These are phyloP conservation scores for Plebejus melissa DNA, from an alignment of 2,888 invertebrate genomes.

Conservation along the genomic window DNA sequence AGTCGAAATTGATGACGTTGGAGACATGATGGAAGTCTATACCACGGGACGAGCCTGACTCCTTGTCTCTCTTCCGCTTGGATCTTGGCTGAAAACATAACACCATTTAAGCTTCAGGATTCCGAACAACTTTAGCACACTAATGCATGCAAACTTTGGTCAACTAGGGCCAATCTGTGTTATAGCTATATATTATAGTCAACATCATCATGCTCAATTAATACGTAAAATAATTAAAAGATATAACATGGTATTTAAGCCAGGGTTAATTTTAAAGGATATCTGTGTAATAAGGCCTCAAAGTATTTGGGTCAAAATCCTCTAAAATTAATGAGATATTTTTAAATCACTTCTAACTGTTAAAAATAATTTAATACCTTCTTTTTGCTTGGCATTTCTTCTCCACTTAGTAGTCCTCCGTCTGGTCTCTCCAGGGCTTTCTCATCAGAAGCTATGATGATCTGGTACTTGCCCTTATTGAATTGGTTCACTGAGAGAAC, in stretches of 20 bases:
- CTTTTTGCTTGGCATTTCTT: slow-evolving; percentile 62
- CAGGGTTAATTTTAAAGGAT: too few species aligned
- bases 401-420: slow-evolving; percentile 63
- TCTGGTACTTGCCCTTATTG: slow-evolving; percentile 94
- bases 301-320: too few species aligned
- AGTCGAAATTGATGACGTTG: slow-evolving; percentile 99
- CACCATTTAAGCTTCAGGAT: neutral
- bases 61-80: slow-evolving; percentile 88
- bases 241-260: too few species aligned
- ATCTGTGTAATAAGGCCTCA: too few species aligned
- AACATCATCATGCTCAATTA: too few species aligned
- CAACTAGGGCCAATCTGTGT: too few species aligned
- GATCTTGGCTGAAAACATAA: slow-evolving; percentile 53
- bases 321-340: too few species aligned
- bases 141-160: too few species aligned
- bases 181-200: too few species aligned
- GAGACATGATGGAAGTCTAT: slow-evolving; percentile 99
- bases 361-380: slow-evolving; percentile 44
- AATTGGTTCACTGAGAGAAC: slow-evolving; percentile 98
- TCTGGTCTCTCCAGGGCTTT: slow-evolving; percentile 87
- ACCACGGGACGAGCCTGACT: slow-evolving; percentile 97
- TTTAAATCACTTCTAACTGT: too few species aligned
- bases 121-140: too few species aligned
- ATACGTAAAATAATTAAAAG: too few species aligned
- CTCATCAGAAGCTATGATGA: slow-evolving; percentile 98